phyloP scores from a whole-genome alignment of 37 sponge, comb jelly and placozoan genomes.

The Eunapius fragilis region DNA sequence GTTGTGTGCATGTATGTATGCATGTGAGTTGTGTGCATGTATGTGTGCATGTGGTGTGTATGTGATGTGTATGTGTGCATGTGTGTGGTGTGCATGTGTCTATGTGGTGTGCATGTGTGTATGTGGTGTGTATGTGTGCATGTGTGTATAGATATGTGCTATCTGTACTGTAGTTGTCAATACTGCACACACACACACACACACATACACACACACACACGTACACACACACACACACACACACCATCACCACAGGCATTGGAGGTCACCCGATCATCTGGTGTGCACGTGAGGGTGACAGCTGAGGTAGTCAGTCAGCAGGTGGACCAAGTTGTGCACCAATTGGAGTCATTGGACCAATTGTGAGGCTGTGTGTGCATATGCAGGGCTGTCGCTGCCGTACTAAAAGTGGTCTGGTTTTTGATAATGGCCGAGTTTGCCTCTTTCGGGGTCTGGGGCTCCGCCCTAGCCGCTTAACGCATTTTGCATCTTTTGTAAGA shows the following conservation, averaged over 20 bases:
- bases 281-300: not conserved
- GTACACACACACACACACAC: not conserved
- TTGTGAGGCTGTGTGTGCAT: conserved; percentile 6
- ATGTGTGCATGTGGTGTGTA: not conserved
- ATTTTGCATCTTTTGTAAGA: too few species aligned
- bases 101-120: not conserved
- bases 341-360: conserved; percentile 34
- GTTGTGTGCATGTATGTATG: not conserved
- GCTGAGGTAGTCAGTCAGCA: conserved; percentile 6
- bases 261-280: not conserved
- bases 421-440: too few species aligned
- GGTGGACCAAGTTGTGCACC: not conserved
- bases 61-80: not conserved
- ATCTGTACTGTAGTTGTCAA: too few species aligned
- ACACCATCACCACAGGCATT: not conserved
- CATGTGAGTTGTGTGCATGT: not conserved
- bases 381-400: too few species aligned
- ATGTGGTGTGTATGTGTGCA: too few species aligned
- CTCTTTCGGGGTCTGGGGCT: too few species aligned
- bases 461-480: too few species aligned
- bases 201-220: too few species aligned
- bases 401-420: too few species aligned
- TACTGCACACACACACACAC: too few species aligned
- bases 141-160: too few species aligned
- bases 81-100: not conserved